Evolutionary conservation across 2,888 invertebrate species (phyloP).

Genomic region (Anoncus sp.): DNA sequence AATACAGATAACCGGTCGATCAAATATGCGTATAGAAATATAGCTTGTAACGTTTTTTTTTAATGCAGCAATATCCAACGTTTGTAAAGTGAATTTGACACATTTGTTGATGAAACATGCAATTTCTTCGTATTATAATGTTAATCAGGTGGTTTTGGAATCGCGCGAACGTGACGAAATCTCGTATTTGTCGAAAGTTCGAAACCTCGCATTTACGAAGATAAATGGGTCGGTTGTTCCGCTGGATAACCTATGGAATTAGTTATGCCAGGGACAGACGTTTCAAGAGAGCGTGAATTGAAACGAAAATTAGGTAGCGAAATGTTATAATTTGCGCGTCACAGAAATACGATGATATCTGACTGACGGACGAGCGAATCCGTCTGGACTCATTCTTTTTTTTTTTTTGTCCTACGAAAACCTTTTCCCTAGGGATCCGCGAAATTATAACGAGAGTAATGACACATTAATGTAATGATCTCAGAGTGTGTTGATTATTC

Average conservation of each 20-base stretch:
- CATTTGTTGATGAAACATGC: background rate
- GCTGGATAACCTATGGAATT: background rate
- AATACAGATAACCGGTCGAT: background rate
- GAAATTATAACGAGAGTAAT: too few relatives aligned
- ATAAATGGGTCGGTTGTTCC: background rate
- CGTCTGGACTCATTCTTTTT: too few relatives aligned
- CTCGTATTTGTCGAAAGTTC: conserved; percentile 12
- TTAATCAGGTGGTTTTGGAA: conserved; percentile 1
- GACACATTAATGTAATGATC: too few relatives aligned
- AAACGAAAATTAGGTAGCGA: conserved; percentile 27
- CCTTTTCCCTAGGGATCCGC: too few relatives aligned
- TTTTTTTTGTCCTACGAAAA: too few relatives aligned
- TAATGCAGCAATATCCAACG: background rate
- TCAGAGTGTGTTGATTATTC: too few relatives aligned
- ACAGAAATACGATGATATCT: background rate
- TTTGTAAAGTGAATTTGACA: background rate
- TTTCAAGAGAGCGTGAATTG: conserved; percentile 13
- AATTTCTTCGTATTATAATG: conserved; percentile 1
- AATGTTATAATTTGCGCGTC: conserved; percentile 8
- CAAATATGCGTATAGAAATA: background rate
- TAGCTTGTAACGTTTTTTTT: background rate
- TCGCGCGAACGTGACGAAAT: conserved; percentile 9
- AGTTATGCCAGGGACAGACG: conserved; percentile 13
- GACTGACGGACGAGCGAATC: background rate
- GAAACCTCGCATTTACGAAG: conserved; percentile 11